Conservation (phyloP, 2,113 vertebrate genomes). For the Morone saxatilis region DNA sequence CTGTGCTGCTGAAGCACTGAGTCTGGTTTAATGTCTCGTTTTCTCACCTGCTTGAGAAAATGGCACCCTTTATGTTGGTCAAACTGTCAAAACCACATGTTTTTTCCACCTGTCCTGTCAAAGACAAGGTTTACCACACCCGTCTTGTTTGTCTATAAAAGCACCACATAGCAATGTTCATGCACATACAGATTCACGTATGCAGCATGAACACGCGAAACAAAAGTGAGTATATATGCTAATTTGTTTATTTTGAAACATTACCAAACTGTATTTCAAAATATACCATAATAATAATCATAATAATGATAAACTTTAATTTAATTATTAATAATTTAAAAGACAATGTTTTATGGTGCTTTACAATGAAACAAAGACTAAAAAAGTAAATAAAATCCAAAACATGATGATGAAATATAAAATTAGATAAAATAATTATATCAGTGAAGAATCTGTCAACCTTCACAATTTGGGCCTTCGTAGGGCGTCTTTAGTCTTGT, state of each 20-base stretch:
- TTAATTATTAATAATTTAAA: too few species aligned
- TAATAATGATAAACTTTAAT: too few species aligned
- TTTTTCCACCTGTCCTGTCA: background rate
- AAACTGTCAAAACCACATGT: conserved; percentile 36
- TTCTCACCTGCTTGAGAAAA: conserved; percentile 17
- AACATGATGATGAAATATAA: background rate
- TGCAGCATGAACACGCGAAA: background rate
- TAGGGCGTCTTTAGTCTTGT: background rate
- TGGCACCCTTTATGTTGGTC: too few species aligned
- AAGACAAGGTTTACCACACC: background rate
- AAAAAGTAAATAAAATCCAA: background rate
- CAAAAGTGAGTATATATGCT: conserved; percentile 45
- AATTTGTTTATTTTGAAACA: background rate
- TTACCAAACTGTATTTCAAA: too few species aligned
- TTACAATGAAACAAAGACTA: background rate
- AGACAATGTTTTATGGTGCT: too few species aligned
- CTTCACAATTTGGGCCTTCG: background rate
- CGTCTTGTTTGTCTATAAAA: background rate
- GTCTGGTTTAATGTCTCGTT: background rate
- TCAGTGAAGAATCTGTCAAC: too few species aligned
- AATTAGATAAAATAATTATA: background rate
- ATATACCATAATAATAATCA: too few species aligned
- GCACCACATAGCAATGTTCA: background rate
- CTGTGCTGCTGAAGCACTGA: background rate
- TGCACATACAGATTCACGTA: conserved; percentile 9